Percentiles rank a stretch among this genome's conserved stretches.
phyloP scores from a whole-genome alignment of 2,113 vertebrate genomes.

The Ahaetulla prasina region DNA sequence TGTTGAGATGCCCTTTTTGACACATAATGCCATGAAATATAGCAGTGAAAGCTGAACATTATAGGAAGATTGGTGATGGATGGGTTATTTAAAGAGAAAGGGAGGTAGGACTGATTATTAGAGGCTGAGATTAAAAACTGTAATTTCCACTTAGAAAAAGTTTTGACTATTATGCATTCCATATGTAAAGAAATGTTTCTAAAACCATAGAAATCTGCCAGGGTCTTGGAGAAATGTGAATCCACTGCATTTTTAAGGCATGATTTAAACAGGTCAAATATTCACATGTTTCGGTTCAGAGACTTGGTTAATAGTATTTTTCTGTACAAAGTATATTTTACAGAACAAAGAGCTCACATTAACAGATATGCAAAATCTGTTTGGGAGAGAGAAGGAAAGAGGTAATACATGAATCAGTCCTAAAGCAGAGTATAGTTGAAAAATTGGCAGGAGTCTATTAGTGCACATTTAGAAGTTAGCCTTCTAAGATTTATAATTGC shows the following conservation, averaged over 20 bases:
- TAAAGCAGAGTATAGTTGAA: conserved; percentile 6
- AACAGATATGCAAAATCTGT: not conserved
- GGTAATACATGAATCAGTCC: not conserved
- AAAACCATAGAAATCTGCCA: not conserved
- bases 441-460: conserved; percentile 18
- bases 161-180: not conserved
- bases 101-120: not conserved
- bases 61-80: not conserved
- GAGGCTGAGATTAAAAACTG: not conserved
- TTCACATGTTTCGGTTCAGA: not conserved
- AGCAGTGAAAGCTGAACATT: not conserved
- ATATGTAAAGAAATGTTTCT: not conserved
- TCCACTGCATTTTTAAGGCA: not conserved
- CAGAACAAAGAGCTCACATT: not conserved
- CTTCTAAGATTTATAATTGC: conserved; percentile 30
- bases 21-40: not conserved
- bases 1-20: not conserved
- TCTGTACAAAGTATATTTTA: not conserved
- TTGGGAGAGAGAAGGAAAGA: not conserved
- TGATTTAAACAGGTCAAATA: not conserved
- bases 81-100: not conserved
- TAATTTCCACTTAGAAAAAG: not conserved
- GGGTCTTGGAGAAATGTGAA: not conserved
- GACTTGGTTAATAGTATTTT: not conserved
- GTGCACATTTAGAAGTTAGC: conserved; percentile 37